Base-by-base conservation (phyloP, 2,797 vertebrate genomes). In the Graptemys geographica region DNA sequence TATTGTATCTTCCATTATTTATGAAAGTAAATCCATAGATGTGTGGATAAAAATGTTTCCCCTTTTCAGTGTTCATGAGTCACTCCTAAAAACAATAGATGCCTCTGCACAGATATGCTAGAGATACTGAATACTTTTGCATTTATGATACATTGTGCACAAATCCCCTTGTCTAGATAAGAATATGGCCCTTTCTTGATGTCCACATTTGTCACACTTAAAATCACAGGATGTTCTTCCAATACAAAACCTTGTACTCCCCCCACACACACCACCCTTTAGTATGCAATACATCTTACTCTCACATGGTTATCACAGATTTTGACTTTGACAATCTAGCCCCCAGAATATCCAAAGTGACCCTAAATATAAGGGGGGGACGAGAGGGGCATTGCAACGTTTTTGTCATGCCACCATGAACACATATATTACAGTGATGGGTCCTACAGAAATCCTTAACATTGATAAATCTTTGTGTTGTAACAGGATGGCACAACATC, bases 81-180 rank as follows among this genome's bases (percentile, higher is more conserved):
- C 1, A 3, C 41, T 87, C 82, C 92, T 23, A 90, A 69, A 10
- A 89, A 86, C 83, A 95, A 81, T 91, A n/a, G 56, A 18, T 27
- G 55, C 33, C 84, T 91, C 93, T 81, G 65, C 80, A 85, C 89
- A 78, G 93, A 95, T 95, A 96, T 96, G 65, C 59, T 69, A 95
- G 78, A 95, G 87, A 84, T 80, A 44, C 41, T 27, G 72, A 44
- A 86, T 52, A 82, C 72, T 91, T 85, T 83, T 90, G 55, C 92
- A 92, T 94, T 96, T 88, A 28, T 44, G 41, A 13, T 47, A 76
- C 33, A 94, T 55, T 82, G 23, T 76, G 79, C 81, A 93, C 92
- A 88, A 95, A 96, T 95, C 85, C 76, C 87, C 83, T 88, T 11
- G 47, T 53, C 80, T 8, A 97, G 95, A 95, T 96, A 96, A 97